These are phyloP conservation scores for Mesoclemmys tuberculata DNA, from an alignment of 2,113 vertebrate genomes.

Conservation along the genomic window DNA sequence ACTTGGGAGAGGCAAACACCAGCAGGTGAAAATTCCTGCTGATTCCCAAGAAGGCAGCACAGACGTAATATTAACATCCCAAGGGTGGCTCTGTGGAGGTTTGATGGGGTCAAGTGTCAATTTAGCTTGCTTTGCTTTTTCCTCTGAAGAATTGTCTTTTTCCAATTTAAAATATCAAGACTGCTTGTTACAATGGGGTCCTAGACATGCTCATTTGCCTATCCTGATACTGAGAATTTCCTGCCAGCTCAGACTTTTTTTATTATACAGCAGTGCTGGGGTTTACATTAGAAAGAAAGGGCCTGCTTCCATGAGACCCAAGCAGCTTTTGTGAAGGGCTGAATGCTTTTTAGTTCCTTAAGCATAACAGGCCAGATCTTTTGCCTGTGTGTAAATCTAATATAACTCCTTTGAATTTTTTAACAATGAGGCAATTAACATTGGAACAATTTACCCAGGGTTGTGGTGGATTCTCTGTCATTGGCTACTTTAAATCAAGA, in stretches of 20 bases:
- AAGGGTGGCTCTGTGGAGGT: not conserved
- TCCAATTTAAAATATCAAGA: not conserved
- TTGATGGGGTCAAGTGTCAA: not conserved
- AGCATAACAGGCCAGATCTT: not conserved
- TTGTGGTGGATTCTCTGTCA: too few species aligned
- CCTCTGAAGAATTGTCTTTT: not conserved
- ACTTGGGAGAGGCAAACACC: not conserved
- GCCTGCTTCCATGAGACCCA: not conserved
- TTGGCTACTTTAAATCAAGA: too few species aligned
- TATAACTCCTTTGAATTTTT: too few species aligned
- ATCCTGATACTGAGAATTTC: not conserved
- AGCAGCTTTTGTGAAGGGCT: not conserved
- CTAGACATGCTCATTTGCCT: not conserved
- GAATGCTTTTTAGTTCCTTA: not conserved
- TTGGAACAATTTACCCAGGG: too few species aligned
- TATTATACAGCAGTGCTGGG: not conserved
- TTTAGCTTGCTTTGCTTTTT: slow-evolving; percentile 9
- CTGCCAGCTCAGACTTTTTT: not conserved
- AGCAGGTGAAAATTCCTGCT: not conserved
- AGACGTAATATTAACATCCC: slow-evolving; percentile 29
- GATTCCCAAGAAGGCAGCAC: not conserved
- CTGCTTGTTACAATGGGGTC: slow-evolving; percentile 5
- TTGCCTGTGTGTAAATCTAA: too few species aligned
- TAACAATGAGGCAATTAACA: too few species aligned
- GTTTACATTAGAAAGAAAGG: not conserved